Evolutionary conservation across 2,797 vertebrate species (phyloP).

Genomic region (Lindbergichthys nudifrons): DNA sequence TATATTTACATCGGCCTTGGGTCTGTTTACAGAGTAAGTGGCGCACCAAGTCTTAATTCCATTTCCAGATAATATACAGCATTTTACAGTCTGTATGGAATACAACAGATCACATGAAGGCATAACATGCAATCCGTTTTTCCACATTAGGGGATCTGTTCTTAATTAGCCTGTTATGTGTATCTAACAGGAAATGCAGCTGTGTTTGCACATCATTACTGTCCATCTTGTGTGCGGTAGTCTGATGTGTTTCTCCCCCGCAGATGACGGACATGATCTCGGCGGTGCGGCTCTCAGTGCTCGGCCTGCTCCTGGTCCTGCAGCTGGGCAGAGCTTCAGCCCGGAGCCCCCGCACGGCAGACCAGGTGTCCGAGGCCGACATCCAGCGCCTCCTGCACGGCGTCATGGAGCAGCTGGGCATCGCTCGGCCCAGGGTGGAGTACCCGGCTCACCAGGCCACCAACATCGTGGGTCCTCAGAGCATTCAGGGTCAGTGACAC

Average conservation of each 20-base stretch:
- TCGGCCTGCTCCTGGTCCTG: constrained; percentile 82
- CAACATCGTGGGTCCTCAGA: constrained; percentile 96
- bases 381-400: constrained; percentile 97
- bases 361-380: constrained; percentile 92
- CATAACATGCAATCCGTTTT: fast-evolving
- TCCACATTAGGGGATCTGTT: fast-evolving
- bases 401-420: constrained; percentile 97
- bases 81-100: background rate
- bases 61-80: background rate
- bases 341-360: constrained; percentile 87
- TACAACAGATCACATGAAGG: background rate
- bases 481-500: constrained; percentile 89
- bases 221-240: background rate
- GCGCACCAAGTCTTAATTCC: constrained; percentile 24
- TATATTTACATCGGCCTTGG: constrained; percentile 19
- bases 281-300: constrained; percentile 64
- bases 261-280: constrained; percentile 65
- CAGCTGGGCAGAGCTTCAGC: constrained; percentile 80
- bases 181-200: background rate
- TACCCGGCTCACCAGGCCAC: constrained; percentile 96
- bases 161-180: background rate
- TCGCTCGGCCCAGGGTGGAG: constrained; percentile 94
- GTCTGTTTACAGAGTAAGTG: constrained; percentile 53
- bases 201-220: constrained; percentile 24
- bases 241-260: background rate